Conservation (phyloP, 1,140 invertebrate species). For the Meloidogyne floridensis region DNA sequence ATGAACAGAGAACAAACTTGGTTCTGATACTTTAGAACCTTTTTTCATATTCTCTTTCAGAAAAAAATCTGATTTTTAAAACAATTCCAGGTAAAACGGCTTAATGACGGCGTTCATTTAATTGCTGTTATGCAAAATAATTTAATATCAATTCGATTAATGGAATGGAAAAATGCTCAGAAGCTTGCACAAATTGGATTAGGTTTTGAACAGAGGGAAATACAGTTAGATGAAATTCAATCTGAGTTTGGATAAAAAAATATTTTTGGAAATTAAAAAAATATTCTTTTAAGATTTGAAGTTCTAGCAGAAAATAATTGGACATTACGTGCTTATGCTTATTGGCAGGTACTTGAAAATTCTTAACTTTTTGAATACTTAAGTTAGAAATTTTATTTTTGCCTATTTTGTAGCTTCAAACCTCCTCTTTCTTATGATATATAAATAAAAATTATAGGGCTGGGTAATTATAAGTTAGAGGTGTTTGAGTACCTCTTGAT, state of each 20-base stretch:
- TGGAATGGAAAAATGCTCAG: conserved; percentile 65
- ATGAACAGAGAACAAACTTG: conserved; percentile 51
- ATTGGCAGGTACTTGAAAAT: conserved; percentile 49
- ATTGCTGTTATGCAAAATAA: conserved; percentile 57
- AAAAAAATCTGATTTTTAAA: neutral
- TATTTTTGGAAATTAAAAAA: conserved; percentile 23
- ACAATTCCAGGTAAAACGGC: conserved; percentile 54
- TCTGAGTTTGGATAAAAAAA: conserved; percentile 47
- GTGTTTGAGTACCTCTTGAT: neutral
- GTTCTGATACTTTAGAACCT: conserved; percentile 13
- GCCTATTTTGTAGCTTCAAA: neutral
- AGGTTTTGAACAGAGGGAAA: conserved; percentile 61
- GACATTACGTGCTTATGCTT: conserved; percentile 63
- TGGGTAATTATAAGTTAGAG: neutral
- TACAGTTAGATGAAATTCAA: conserved; percentile 60
- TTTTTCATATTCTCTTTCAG: neutral
- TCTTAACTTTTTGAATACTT: neutral
- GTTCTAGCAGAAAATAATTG: conserved; percentile 64
- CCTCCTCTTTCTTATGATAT: neutral
- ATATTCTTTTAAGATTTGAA: conserved; percentile 56
- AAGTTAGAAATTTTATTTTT: neutral
- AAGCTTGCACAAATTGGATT: conserved; percentile 64
- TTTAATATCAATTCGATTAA: conserved; percentile 54
- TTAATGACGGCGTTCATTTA: conserved; percentile 59
- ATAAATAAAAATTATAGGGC: neutral